Conservation (phyloP, 2,797 vertebrate genomes). For the Amazonetta brasiliensis region DNA sequence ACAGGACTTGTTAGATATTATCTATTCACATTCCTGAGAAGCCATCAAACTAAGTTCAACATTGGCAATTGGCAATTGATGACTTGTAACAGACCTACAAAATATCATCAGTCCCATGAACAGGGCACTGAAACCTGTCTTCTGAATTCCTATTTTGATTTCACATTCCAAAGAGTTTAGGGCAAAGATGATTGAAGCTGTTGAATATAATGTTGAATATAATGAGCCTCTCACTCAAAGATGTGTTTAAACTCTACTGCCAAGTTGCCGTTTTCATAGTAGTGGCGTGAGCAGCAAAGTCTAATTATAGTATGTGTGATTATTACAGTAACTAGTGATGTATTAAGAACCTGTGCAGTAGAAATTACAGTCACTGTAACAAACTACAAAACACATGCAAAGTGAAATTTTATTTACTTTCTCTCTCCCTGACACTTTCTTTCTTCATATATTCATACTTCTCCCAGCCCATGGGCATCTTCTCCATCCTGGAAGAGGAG, state of each 20-base stretch:
- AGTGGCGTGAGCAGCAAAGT: neutral
- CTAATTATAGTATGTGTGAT: neutral
- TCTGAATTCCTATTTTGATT: neutral
- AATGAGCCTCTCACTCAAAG: neutral
- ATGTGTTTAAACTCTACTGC: neutral
- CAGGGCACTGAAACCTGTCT: neutral
- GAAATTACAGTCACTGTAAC: neutral
- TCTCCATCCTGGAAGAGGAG: slow-evolving; percentile 88
- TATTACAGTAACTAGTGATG: neutral
- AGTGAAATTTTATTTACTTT: neutral
- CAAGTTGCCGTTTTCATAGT: neutral
- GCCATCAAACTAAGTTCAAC: neutral
- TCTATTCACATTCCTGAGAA: neutral
- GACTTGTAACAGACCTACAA: neutral
- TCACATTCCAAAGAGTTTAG: neutral
- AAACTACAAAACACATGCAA: neutral
- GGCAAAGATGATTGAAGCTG: neutral
- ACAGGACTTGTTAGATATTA: neutral
- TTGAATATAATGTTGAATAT: neutral
- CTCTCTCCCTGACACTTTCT: neutral
- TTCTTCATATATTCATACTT: slow-evolving; percentile 1
- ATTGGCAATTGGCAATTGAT: neutral
- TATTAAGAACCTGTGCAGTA: neutral
- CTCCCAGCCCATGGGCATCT: slow-evolving; percentile 75
- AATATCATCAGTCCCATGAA: neutral